Conservation (phyloP, 2,797 vertebrate species). For the Streptopelia turtur region DNA sequence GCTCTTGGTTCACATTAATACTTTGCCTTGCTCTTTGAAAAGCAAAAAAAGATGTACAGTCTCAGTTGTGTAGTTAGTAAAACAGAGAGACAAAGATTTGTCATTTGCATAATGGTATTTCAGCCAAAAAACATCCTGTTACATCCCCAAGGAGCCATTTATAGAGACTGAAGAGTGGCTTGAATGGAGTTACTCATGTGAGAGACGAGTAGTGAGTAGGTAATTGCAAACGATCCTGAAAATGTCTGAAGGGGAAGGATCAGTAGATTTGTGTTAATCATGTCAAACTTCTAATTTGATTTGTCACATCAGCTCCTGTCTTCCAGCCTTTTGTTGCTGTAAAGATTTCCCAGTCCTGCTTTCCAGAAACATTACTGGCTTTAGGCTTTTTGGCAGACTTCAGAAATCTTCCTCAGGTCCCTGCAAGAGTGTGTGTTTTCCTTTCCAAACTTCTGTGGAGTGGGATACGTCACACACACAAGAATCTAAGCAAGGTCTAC, state of each 20-base stretch:
- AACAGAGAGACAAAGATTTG: not conserved
- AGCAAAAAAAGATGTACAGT: not conserved
- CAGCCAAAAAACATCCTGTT: not conserved
- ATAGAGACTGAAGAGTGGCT: not conserved
- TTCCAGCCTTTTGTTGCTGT: not conserved
- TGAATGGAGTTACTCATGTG: constrained; percentile 58
- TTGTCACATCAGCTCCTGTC: constrained; percentile 2
- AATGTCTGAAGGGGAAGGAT: not conserved
- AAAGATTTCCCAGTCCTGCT: not conserved
- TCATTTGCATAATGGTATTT: constrained; percentile 17
- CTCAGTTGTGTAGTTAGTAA: not conserved
- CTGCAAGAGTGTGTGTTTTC: not conserved
- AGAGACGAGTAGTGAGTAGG: not conserved
- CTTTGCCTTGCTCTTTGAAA: not conserved
- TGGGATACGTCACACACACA: not conserved
- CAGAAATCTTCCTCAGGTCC: not conserved
- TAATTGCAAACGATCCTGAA: constrained; percentile 15
- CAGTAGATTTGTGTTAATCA: constrained; percentile 1
- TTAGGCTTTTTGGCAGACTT: not conserved
- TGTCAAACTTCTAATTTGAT: constrained; percentile 17
- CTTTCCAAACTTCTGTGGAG: not conserved
- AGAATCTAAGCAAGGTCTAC: not conserved
- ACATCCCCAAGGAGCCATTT: constrained; percentile 1
- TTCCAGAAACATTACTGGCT: not conserved
- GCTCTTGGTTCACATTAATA: not conserved